Conservation (phyloP, 2,797 vertebrate genomes). For the Echeneis naucrates region DNA sequence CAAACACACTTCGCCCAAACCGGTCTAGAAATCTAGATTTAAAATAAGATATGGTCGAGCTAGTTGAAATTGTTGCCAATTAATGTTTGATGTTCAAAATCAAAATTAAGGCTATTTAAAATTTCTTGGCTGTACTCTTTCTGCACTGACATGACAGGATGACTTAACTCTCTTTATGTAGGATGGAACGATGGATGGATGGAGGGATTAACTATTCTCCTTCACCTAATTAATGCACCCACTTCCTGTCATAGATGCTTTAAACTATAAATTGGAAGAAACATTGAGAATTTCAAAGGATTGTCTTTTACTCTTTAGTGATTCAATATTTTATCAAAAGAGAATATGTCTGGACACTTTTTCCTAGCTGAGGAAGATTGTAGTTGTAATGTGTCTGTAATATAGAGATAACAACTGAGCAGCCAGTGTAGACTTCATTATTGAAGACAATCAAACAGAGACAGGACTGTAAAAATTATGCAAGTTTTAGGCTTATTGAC, state of each 20-base stretch:
- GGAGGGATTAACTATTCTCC: constrained; percentile 4
- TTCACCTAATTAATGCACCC: neutral
- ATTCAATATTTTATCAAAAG: constrained; percentile 8
- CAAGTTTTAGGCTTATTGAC: constrained; percentile 44
- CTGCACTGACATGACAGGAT: neutral
- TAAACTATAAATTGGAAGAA: neutral
- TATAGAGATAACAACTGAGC: constrained; percentile 49
- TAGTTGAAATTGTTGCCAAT: constrained; percentile 26
- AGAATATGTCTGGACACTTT: neutral
- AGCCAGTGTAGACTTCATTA: constrained; percentile 53
- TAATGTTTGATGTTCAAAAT: constrained; percentile 50
- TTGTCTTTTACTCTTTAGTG: constrained; percentile 3
- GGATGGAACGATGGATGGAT: neutral
- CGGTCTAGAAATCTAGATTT: constrained; percentile 26
- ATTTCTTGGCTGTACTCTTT: constrained; percentile 12
- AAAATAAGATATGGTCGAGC: constrained; percentile 37
- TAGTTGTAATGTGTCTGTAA: constrained; percentile 39
- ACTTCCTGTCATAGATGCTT: neutral
- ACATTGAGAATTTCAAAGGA: no score
- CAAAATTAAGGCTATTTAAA: constrained; percentile 50
- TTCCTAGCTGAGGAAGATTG: constrained; percentile 10
- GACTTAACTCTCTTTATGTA: neutral
- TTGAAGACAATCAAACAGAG: constrained; percentile 56
- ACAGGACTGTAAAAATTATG: constrained; percentile 22
- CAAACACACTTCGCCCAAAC: constrained; percentile 16